Percentiles rank a stretch among this genome's conserved stretches.
These are phyloP conservation scores for Agrilus mali DNA, from an alignment of 2,888 invertebrate species.

Conservation along the genomic window DNA sequence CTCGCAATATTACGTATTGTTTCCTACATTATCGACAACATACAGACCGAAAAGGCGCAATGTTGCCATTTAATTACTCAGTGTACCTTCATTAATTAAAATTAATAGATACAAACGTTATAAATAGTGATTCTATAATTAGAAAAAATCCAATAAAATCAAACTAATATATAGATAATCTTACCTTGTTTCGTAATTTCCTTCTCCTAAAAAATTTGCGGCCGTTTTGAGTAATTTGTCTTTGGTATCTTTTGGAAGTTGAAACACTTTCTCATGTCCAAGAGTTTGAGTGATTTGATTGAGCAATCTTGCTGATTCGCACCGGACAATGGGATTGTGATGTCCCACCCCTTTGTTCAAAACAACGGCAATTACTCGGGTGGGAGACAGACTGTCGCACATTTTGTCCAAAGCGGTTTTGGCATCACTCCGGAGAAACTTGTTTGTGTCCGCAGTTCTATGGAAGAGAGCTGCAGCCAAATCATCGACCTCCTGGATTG, in stretches of 20 bases:
- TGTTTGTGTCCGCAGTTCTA: conserved; percentile 87
- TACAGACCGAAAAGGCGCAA: too few relatives aligned
- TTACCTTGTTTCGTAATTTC: conserved; percentile 72
- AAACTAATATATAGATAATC: too few relatives aligned
- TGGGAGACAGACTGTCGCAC: conserved; percentile 61
- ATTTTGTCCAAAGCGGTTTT: conserved; percentile 69
- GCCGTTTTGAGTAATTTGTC: conserved; percentile 69
- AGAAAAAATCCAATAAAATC: too few relatives aligned
- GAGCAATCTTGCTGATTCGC: conserved; percentile 69
- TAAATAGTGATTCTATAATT: too few relatives aligned
- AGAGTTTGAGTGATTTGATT: conserved; percentile 57
- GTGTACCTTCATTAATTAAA: too few relatives aligned
- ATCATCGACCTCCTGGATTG: conserved; percentile 67
- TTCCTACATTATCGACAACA: too few relatives aligned
- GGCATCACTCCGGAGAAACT: conserved; percentile 83
- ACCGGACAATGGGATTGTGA: conserved; percentile 78
- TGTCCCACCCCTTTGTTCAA: conserved; percentile 61
- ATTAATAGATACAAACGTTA: too few relatives aligned
- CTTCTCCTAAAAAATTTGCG: conserved; percentile 75
- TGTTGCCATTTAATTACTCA: too few relatives aligned
- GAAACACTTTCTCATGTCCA: conserved; percentile 60
- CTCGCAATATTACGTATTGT: too few relatives aligned
- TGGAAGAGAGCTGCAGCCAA: conserved; percentile 68
- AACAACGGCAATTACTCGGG: conserved; percentile 53
- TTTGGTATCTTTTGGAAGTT: conserved; percentile 62